Percentiles rank a stretch among this genome's conserved stretches.
Evolutionary conservation across 2,113 vertebrate species (phyloP).

Genomic region (Thymallus thymallus): DNA sequence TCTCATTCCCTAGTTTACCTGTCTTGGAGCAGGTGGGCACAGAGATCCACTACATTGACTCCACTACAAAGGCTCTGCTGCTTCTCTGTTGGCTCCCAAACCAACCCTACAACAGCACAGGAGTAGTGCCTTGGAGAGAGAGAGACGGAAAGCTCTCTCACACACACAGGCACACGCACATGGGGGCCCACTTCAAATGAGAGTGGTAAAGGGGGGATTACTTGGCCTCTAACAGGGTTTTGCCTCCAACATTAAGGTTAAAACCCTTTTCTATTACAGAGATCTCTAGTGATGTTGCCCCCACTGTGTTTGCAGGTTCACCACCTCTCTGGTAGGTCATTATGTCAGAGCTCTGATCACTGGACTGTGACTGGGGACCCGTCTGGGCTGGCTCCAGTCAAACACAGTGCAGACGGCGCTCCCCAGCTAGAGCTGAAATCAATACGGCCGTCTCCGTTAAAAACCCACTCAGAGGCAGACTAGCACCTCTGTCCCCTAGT

Average conservation of each 20-base stretch:
- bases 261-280: slow-evolving; percentile 80
- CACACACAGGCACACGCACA: too few species aligned
- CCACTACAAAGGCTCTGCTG: background rate
- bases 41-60: too few species aligned
- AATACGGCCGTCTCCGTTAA: slow-evolving; percentile 73
- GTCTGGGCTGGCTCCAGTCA: slow-evolving; percentile 47
- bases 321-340: slow-evolving; percentile 71
- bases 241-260: slow-evolving; percentile 80
- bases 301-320: slow-evolving; percentile 77
- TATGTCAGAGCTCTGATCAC: slow-evolving; percentile 71
- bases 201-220: slow-evolving; percentile 71
- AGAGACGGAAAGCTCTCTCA: background rate
- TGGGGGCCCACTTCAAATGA: slow-evolving; percentile 63
- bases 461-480: slow-evolving; percentile 75
- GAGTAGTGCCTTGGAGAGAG: background rate
- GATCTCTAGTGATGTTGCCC: slow-evolving; percentile 72
- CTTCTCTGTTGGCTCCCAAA: background rate
- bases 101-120: background rate
- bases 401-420: slow-evolving; percentile 31
- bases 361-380: slow-evolving; percentile 70
- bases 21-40: too few species aligned
- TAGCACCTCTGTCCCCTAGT: slow-evolving; percentile 67
- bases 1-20: too few species aligned
- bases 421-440: slow-evolving; percentile 67
- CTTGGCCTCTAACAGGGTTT: slow-evolving; percentile 77